Conservation (phyloP, 2,797 vertebrate genomes). For the Neosilurus mollespiculum region DNA sequence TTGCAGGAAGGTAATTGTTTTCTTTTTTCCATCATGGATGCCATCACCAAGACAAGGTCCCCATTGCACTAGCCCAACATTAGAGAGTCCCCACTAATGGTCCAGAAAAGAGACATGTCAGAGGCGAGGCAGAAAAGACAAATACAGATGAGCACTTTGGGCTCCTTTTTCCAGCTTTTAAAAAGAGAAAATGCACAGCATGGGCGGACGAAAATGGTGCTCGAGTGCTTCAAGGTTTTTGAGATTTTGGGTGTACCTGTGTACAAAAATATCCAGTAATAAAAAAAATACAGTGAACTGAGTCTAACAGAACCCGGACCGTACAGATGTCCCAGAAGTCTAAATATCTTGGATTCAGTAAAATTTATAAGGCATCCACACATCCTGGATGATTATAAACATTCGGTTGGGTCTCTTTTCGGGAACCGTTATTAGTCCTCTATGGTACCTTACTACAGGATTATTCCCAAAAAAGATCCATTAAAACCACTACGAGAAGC, state of each 20-base stretch:
- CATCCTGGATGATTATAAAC: neutral
- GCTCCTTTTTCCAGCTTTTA: constrained; percentile 10
- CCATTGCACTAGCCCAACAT: constrained; percentile 24
- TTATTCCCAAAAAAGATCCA: neutral
- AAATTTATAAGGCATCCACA: neutral
- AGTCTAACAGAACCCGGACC: neutral
- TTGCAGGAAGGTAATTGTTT: constrained; percentile 63
- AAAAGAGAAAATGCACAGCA: neutral
- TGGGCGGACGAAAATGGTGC: neutral
- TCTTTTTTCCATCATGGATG: constrained; percentile 52
- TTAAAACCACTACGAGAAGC: neutral
- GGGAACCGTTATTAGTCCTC: neutral
- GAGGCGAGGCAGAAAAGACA: constrained; percentile 28
- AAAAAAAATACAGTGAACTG: neutral
- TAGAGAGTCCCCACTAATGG: constrained; percentile 47
- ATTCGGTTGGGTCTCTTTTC: neutral
- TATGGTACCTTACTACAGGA: neutral
- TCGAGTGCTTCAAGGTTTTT: neutral
- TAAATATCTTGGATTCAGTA: neutral
- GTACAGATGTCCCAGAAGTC: neutral
- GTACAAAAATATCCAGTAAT: neutral
- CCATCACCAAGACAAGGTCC: constrained; percentile 55
- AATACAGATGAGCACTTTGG: constrained; percentile 35
- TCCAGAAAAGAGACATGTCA: constrained; percentile 38
- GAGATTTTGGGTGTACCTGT: neutral